Evolutionary conservation across 2,888 invertebrate species (phyloP), one percentile per base, ranked within the genome.

Genomic region (Ephialtes manifestator): DNA sequence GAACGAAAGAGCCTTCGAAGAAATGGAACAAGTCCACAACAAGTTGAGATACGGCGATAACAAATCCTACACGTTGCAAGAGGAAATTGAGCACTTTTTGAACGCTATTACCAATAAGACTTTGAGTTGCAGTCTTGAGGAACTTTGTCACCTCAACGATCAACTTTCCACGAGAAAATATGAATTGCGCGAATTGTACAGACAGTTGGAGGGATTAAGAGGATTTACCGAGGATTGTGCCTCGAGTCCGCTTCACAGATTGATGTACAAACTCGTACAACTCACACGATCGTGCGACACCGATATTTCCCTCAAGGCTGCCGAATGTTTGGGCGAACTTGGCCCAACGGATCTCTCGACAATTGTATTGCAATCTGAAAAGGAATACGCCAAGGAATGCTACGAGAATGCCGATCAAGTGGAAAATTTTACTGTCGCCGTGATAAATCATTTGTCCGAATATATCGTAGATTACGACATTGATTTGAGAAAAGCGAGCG

Each of bases 251-350:
- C 91, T 97, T 15, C 97, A 97, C 93, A 95, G 95, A 88, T 93
- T 97, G 15, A 95, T 97, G 83, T 95, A 95, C 86, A 94, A 95
- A 58, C 94, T 97, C 11, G 95, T 96, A 53, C 95, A 95, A 85
- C 94, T 96, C 77, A 93, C 96, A 48, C 94, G 95, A 89, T 95
- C 95, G 0, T 89, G 93, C 0, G 93, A 95, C 82, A 92, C 94
- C 70, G 93, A 94, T 18, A 77, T 87, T 20, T 88, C 91, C 0
- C 93, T 96, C 55, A 96, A 96, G 94, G 97, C 97, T 0, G 95
- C 96, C 13, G 96, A 96, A 90, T 98, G 98, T 93, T 94, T 98
- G 31, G 97, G 97, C 1, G 96, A 97, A 93, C 94, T 98, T 53
- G 97, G 97, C 0, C 96, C 97, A 0, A 95, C 96, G 13, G 96